Percentiles rank a stretch among this genome's conserved stretches.
Conservation (phyloP, 2,113 vertebrate genomes). For the Leuciscus idus region DNA sequence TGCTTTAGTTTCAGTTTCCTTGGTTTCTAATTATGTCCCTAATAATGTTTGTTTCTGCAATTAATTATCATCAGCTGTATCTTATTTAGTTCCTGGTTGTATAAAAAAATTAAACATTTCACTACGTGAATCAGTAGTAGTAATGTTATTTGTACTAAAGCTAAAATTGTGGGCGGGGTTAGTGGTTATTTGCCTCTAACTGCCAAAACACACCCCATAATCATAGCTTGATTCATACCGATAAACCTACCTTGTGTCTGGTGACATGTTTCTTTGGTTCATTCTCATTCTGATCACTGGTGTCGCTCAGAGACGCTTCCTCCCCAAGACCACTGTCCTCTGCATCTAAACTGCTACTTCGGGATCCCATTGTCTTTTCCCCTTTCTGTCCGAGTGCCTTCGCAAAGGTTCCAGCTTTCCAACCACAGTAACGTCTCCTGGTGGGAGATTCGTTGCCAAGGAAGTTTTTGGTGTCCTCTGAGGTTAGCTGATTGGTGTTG, state of each 20-base stretch:
- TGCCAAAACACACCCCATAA: too few relatives aligned
- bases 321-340: conserved; percentile 77
- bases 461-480: conserved; percentile 64
- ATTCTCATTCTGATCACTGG: conserved; percentile 54
- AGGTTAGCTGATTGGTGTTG: conserved; percentile 63
- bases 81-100: too few relatives aligned
- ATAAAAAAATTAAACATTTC: neutral
- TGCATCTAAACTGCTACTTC: conserved; percentile 73
- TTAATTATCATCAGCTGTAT: too few relatives aligned
- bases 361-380: conserved; percentile 65
- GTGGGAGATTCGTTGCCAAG: conserved; percentile 75
- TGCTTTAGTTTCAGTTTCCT: too few relatives aligned
- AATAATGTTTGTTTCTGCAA: too few relatives aligned
- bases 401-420: conserved; percentile 11
- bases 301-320: conserved; percentile 66
- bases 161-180: neutral
- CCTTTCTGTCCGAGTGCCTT: conserved; percentile 51
- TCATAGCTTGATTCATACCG: neutral
- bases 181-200: too few relatives aligned
- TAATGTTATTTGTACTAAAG: neutral
- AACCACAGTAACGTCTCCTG: conserved; percentile 65
- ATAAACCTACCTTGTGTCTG: conserved; percentile 70
- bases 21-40: too few relatives aligned
- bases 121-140: too few relatives aligned
- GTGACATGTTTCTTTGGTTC: conserved; percentile 49